Conservation (phyloP, 2,888 invertebrate genomes). For the Trichacis sp. region DNA sequence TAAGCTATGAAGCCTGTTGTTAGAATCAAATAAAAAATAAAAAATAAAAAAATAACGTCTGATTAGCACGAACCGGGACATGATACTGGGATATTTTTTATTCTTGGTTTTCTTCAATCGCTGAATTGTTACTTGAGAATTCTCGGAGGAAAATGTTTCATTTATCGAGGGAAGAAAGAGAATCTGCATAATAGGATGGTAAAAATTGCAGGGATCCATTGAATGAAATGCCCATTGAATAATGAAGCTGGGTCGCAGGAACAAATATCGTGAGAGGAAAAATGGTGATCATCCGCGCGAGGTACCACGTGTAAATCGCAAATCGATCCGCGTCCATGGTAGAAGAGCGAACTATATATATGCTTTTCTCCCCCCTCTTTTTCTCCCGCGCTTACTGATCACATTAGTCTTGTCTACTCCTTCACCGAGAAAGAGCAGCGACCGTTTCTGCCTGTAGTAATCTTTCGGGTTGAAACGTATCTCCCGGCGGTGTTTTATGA, state of each 20-base stretch:
- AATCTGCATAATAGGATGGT: neutral
- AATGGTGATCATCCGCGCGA: conserved; percentile 23
- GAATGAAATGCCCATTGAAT: neutral
- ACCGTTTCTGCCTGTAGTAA: too few relatives aligned
- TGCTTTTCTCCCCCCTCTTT: conserved; percentile 32
- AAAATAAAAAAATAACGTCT: too few relatives aligned
- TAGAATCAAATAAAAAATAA: too few relatives aligned
- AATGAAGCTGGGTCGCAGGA: too few relatives aligned
- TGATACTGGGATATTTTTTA: too few relatives aligned
- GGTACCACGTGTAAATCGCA: conserved; percentile 49
- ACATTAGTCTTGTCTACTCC: conserved; percentile 47
- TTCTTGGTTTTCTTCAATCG: too few relatives aligned
- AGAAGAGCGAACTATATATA: conserved; percentile 22
- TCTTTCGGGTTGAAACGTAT: conserved; percentile 21
- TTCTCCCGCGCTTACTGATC: conserved; percentile 40
- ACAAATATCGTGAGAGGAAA: neutral
- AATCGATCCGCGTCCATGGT: conserved; percentile 56
- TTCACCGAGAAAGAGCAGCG: conserved; percentile 26
- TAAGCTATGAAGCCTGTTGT: too few relatives aligned
- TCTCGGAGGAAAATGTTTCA: too few relatives aligned
- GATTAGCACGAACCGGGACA: too few relatives aligned
- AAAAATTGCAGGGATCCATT: neutral
- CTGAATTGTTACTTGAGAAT: too few relatives aligned
- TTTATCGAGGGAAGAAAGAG: too few relatives aligned
- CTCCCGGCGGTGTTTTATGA: neutral